Evolutionary conservation across 2,888 invertebrate species (phyloP), one percentile per base, ranked within the genome.

Genomic region (Xestia xanthographa): DNA sequence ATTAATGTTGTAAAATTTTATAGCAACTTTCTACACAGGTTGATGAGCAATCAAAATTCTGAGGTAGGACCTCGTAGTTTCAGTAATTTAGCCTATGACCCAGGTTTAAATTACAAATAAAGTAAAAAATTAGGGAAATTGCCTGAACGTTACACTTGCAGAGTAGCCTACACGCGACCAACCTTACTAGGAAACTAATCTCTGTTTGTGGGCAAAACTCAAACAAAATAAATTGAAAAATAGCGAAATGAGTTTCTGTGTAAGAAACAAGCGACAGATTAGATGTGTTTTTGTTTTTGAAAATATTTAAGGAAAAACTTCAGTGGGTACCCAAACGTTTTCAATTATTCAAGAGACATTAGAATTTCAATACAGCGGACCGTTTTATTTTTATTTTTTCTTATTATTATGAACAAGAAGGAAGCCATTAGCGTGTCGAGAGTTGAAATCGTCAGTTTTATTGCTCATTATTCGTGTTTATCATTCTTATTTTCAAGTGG

Each of bases 331-430:
- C 85, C 83, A 86, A 86, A 88, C 87, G 88, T 88, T 88, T 89
- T 90, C 89, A 91, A 91, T 92, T 92, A 91, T 91, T 91, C 91
- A 91, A 86, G 88, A 89, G 88, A 84, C 87, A 92, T 92, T 91
- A 91, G 89, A 91, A 91, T 91, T 92, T 91, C 89, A 91, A 91
- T 91, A 90, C 87, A 86, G 83, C 77, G 80, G 62, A 87, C 83
- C 87, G 86, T 87, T 88, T 90, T 90, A 90, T 87, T 88, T 85
- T 72, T 81, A 72, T 77, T 69, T 82, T 86, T 85, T 82, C 79
- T 82, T 87, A 82, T 87, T 85, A 87, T 83, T 79, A 80, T 80
- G 85, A 80, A 82, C 80, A 82, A 87, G 86, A 83, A 84, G 85
- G 88, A 86, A 88, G 85, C 89, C 88, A 86, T 90, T 89, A 86